phyloP scores from a whole-genome alignment of 2,888 invertebrate species.

The Temnothorax ravouxi region DNA sequence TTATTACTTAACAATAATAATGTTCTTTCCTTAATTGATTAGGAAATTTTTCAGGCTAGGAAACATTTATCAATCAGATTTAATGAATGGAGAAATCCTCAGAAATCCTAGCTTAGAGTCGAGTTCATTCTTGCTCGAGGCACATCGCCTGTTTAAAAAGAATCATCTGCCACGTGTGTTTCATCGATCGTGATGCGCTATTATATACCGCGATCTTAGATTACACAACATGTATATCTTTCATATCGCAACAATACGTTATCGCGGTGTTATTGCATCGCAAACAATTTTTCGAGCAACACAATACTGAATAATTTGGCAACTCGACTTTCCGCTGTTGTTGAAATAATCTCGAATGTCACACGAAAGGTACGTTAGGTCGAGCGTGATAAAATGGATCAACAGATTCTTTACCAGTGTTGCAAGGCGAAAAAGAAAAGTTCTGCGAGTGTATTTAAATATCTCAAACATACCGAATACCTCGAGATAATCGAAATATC shows the following conservation, averaged over 20 bases:
- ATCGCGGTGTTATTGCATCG: background rate
- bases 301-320: background rate
- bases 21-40: background rate
- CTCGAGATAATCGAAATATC: background rate
- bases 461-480: background rate
- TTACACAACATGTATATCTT: constrained; percentile 22
- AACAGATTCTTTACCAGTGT: background rate
- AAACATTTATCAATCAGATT: background rate
- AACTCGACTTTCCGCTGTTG: background rate
- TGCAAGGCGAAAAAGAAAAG: background rate
- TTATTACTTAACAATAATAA: background rate
- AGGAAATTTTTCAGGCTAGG: background rate
- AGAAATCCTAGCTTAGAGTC: background rate
- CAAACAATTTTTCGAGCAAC: background rate
- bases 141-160: background rate
- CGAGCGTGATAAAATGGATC: background rate
- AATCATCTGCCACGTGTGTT: background rate
- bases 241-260: constrained; percentile 7
- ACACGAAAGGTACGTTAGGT: no score
- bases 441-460: background rate
- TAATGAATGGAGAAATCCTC: constrained; percentile 5
- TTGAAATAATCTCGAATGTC: background rate
- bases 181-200: background rate
- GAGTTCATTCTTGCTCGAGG: background rate
- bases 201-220: constrained; percentile 3